phyloP scores from a whole-genome alignment of 2,888 invertebrate genomes.

The Synergus umbraculus region DNA sequence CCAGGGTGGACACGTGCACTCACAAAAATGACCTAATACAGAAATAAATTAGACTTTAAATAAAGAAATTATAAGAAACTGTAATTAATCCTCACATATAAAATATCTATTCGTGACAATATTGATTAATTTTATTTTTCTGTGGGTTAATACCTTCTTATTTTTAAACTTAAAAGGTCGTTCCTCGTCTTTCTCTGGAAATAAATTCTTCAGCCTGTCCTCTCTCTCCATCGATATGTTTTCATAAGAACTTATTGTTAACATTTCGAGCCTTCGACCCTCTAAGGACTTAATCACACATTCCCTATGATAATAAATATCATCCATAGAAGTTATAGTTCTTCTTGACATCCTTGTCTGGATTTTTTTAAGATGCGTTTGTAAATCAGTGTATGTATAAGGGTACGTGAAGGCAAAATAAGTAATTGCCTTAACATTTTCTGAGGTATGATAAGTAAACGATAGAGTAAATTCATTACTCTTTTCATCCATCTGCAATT shows the following conservation, averaged over 20 bases:
- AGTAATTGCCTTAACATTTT: conserved; percentile 84
- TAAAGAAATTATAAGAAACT: neutral
- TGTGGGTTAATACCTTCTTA: conserved; percentile 83
- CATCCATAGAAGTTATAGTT: conserved; percentile 78
- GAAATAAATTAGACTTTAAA: conserved; percentile 35
- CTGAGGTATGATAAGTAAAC: conserved; percentile 85
- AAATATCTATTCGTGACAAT: too few species aligned
- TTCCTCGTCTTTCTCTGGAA: conserved; percentile 83
- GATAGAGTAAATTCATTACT: conserved; percentile 87
- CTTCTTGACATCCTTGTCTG: conserved; percentile 81
- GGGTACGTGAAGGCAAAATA: conserved; percentile 96
- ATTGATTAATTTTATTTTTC: neutral
- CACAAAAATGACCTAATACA: conserved; percentile 86
- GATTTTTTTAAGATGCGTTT: conserved; percentile 84
- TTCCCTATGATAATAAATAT: conserved; percentile 92
- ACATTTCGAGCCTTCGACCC: conserved; percentile 86
- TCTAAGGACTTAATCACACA: conserved; percentile 88
- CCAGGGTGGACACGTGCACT: conserved; percentile 95
- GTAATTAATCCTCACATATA: neutral
- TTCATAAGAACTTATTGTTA: conserved; percentile 90
- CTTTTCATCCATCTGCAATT: conserved; percentile 81
- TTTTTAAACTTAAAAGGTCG: conserved; percentile 87
- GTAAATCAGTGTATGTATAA: conserved; percentile 90
- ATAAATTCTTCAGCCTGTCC: conserved; percentile 84
- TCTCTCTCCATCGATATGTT: conserved; percentile 87